Percentiles rank a stretch among this genome's conserved stretches.
Conservation (phyloP, 2,113 vertebrate genomes). For the Seriola quinqueradiata region DNA sequence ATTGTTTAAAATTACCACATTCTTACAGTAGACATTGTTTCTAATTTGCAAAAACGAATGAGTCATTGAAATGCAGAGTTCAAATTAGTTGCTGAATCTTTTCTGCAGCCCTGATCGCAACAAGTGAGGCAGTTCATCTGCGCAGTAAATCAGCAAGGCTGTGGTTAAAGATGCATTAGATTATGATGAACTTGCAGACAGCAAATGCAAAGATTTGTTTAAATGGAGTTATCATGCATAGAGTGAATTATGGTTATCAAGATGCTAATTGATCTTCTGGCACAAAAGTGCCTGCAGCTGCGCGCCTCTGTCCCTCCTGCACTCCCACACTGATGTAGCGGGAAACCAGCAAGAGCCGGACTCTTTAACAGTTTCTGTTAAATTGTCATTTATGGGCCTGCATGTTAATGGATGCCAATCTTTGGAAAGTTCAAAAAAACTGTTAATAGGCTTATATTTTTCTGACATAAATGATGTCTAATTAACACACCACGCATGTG, state of each 20-base stretch:
- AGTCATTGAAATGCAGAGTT: background rate
- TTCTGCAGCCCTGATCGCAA: constrained; percentile 37
- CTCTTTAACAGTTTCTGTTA: constrained; percentile 14
- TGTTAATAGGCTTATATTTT: background rate
- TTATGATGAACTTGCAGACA: constrained; percentile 4
- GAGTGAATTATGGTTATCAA: constrained; percentile 48
- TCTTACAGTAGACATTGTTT: background rate
- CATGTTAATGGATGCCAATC: background rate
- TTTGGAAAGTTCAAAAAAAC: constrained; percentile 1
- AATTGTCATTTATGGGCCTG: constrained; percentile 2
- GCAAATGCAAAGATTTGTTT: constrained; percentile 50
- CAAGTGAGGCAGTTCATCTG: constrained; percentile 49
- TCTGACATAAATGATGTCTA: constrained; percentile 39
- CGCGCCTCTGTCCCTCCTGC: constrained; percentile 1
- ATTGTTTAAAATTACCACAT: background rate
- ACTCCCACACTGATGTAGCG: background rate
- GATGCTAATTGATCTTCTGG: constrained; percentile 48
- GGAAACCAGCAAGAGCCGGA: background rate
- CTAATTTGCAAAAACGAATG: background rate
- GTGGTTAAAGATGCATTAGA: constrained; percentile 21
- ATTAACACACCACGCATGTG: constrained; percentile 46
- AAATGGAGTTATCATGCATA: constrained; percentile 23
- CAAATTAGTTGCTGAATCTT: constrained; percentile 38
- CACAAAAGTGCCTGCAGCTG: constrained; percentile 48
- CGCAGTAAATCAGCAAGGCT: constrained; percentile 28